Evolutionary conservation across 2,888 invertebrate genomes (phyloP).

Genomic region (Tigriopus californicus): DNA sequence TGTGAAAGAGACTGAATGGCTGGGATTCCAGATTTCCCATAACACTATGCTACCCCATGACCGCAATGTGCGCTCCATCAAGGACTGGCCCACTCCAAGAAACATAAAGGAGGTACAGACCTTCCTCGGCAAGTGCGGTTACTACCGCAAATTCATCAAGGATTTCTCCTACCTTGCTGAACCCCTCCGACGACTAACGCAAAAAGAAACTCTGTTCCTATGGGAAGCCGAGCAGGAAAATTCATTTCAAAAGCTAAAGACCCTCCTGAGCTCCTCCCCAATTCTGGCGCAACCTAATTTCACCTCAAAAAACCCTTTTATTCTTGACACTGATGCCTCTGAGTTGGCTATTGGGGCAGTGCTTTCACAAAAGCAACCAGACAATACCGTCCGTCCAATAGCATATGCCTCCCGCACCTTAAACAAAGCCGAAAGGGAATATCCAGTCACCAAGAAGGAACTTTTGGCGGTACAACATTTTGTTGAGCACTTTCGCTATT

Average conservation of each 20-base stretch:
- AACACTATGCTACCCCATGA: slow-evolving; percentile 15
- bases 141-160: slow-evolving; percentile 18
- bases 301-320: neutral
- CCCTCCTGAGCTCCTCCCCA: neutral
- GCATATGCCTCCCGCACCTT: neutral
- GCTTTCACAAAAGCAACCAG: neutral
- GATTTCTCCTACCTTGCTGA: neutral
- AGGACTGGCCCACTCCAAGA: slow-evolving; percentile 16
- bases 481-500: too few relatives aligned
- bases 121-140: slow-evolving; percentile 18
- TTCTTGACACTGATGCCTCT: neutral
- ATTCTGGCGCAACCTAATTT: neutral
- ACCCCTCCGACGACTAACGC: neutral
- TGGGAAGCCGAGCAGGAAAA: neutral
- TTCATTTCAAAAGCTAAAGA: neutral
- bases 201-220: neutral
- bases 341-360: neutral
- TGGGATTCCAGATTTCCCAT: slow-evolving; percentile 17
- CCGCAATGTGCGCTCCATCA: slow-evolving; percentile 17
- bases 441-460: neutral
- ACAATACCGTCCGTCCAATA: neutral
- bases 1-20: slow-evolving; percentile 16
- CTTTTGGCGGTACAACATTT: neutral
- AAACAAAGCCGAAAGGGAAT: neutral
- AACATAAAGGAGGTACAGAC: slow-evolving; percentile 13